Conservation (phyloP, 1,140 invertebrate genomes). For the Dendroctonus valens region DNA sequence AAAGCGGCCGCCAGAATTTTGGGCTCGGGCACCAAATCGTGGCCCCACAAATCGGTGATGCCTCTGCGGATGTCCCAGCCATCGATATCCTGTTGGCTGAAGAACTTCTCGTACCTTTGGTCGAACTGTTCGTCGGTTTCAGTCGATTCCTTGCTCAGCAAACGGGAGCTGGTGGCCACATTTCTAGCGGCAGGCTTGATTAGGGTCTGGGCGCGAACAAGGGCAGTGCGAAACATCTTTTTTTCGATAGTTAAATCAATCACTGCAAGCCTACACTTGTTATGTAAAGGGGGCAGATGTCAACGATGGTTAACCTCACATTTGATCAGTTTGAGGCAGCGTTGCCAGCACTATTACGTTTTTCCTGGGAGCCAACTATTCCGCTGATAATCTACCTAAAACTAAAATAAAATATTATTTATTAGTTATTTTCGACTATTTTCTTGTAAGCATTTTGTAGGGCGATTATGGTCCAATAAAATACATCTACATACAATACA, state of each 20-base stretch:
- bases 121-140: conserved; percentile 51
- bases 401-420: too few species aligned
- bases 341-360: too few species aligned
- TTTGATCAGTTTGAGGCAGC: too few species aligned
- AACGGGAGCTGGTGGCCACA: conserved; percentile 30
- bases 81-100: conserved; percentile 89
- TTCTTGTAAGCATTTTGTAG: too few species aligned
- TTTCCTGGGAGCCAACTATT: too few species aligned
- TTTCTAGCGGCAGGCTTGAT: conserved; percentile 38
- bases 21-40: conserved; percentile 95
- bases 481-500: too few species aligned
- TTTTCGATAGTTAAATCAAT: not conserved
- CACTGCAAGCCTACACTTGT: too few species aligned
- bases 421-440: too few species aligned
- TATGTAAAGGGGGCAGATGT: too few species aligned
- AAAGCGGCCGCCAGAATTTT: conserved; percentile 89
- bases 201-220: conserved; percentile 36
- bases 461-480: too few species aligned
- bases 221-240: conserved; percentile 46
- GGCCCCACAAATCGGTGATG: conserved; percentile 78
- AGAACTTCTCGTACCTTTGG: conserved; percentile 75
- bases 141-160: conserved; percentile 37
- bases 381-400: too few species aligned
- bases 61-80: conserved; percentile 93
- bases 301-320: too few species aligned